Percentiles rank a stretch among this genome's conserved stretches.
Conservation (phyloP, 2,888 invertebrate species). For the Thalpophila matura region DNA sequence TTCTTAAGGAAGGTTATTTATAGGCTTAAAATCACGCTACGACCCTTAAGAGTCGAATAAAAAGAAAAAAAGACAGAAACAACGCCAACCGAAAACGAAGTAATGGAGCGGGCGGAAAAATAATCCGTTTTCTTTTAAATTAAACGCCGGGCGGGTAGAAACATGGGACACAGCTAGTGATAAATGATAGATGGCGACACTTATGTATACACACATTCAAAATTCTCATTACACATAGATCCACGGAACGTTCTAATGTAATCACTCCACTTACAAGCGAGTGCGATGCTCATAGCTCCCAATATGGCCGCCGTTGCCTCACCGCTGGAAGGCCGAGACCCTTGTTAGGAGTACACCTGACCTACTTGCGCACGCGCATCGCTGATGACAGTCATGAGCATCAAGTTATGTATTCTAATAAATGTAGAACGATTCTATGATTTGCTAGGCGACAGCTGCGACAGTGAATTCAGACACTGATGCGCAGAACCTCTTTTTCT, state of each 20-base stretch:
- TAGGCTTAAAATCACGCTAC: too few species aligned
- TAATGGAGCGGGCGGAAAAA: too few species aligned
- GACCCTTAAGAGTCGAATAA: too few species aligned
- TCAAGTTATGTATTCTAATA: constrained; percentile 1
- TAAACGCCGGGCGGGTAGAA: too few species aligned
- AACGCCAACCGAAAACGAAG: too few species aligned
- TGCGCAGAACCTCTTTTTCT: background rate
- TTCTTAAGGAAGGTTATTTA: too few species aligned
- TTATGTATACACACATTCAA: background rate
- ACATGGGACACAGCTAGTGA: too few species aligned
- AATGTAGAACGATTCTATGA: background rate
- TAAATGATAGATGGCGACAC: constrained; percentile 21
- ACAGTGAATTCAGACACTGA: background rate
- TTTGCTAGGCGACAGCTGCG: background rate
- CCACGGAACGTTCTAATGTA: constrained; percentile 27
- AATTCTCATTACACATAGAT: background rate
- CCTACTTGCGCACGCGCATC: constrained; percentile 28
- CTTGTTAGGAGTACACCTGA: constrained; percentile 49
- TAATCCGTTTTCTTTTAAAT: too few species aligned
- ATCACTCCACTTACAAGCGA: constrained; percentile 16
- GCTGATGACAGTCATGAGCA: constrained; percentile 4
- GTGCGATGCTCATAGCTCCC: constrained; percentile 36
- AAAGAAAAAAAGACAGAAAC: too few species aligned
- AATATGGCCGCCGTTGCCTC: constrained; percentile 45
- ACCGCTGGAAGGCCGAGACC: constrained; percentile 39